phyloP scores from a whole-genome alignment of 1,140 invertebrate genomes.

The Drosophila pseudoananassae region DNA sequence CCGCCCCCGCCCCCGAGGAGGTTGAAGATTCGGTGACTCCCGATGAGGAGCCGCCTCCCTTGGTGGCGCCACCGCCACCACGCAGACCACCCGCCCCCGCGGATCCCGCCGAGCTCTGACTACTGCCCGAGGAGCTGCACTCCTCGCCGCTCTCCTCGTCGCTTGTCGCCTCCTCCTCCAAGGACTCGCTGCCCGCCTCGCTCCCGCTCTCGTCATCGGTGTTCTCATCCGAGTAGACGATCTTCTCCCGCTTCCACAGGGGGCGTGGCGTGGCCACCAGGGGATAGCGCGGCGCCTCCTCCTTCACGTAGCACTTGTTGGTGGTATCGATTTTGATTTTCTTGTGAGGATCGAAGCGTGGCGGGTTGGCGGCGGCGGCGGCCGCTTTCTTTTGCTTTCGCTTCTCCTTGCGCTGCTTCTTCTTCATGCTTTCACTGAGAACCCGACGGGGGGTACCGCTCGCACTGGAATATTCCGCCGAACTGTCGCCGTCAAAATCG shows the following conservation, averaged over 20 bases:
- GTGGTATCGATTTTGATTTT: slow-evolving; percentile 82
- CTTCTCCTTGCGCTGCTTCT: slow-evolving; percentile 80
- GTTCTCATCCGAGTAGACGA: slow-evolving; percentile 79
- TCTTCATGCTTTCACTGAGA: slow-evolving; percentile 80
- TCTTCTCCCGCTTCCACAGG: slow-evolving; percentile 85
- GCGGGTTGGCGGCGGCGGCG: slow-evolving; percentile 38
- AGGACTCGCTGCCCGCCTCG: slow-evolving; percentile 48
- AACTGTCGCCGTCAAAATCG: slow-evolving; percentile 55
- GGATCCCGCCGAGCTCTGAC: slow-evolving; percentile 55
- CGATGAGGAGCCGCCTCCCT: neutral
- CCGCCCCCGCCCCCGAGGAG: neutral
- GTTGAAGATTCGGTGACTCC: neutral
- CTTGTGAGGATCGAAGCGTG: slow-evolving; percentile 81
- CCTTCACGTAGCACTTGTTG: slow-evolving; percentile 84
- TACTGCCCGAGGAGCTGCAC: slow-evolving; percentile 50
- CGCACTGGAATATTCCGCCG: slow-evolving; percentile 69
- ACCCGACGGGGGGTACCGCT: slow-evolving; percentile 52
- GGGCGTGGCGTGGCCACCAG: slow-evolving; percentile 86
- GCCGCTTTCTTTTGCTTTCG: slow-evolving; percentile 68
- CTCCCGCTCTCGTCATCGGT: slow-evolving; percentile 73
- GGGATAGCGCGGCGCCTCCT: slow-evolving; percentile 85
- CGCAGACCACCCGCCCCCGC: slow-evolving; percentile 15
- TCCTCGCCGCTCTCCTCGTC: slow-evolving; percentile 79
- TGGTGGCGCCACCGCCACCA: slow-evolving; percentile 14
- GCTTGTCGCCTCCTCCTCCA: slow-evolving; percentile 51